Base-by-base conservation (phyloP, 2,113 vertebrate species). In the Piaya cayana region DNA sequence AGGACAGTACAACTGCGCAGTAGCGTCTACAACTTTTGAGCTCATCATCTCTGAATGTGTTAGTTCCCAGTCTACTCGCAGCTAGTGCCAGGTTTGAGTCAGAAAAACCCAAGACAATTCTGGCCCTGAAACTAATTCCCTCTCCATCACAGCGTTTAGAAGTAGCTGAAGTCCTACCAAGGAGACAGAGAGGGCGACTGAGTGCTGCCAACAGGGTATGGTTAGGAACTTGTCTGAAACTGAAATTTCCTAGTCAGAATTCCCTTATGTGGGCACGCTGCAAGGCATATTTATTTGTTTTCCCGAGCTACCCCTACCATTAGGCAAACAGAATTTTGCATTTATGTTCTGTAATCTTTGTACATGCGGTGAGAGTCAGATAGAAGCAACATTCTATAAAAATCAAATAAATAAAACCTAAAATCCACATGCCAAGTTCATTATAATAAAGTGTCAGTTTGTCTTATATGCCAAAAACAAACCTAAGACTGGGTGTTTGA, bases 391-490 rank as follows among this genome's bases (percentile, higher is more conserved):
- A 4, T 72, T 64, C 90, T 91, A 82, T 37, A 62, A 68, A 45
- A 86, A 56, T 32, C 85, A 93, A 96, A 97, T 96, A 97, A 97
- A 96, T 96, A 96, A 83, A 82, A 93, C 78, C 60, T 53, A 79
- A 95, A 96, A 53, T 39, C 90, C 93, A 95, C 5, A 2, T 83
- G 88, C 95, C 95, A 98, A 97, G 88, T 94, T 88, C 52, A 94
- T 70, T 83, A 95, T 50, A 90, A 93, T 86, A 96, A 97, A 97
- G 96, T 95, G 92, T 97, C 94, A 97, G 93, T 77, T 88, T 77
- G 93, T 63, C 90, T 95, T 30, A 72, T 6, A 71, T 71, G 62
- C 90, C 87, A 92, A 39, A 39, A 96, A 83, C 32, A 90, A 94
- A 88, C 77, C 53, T 67, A 80, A 82, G 72, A 84, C 19, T 42